Evolutionary conservation across 2,888 invertebrate species (phyloP).

Genomic region (Cyclophora albipunctata): DNA sequence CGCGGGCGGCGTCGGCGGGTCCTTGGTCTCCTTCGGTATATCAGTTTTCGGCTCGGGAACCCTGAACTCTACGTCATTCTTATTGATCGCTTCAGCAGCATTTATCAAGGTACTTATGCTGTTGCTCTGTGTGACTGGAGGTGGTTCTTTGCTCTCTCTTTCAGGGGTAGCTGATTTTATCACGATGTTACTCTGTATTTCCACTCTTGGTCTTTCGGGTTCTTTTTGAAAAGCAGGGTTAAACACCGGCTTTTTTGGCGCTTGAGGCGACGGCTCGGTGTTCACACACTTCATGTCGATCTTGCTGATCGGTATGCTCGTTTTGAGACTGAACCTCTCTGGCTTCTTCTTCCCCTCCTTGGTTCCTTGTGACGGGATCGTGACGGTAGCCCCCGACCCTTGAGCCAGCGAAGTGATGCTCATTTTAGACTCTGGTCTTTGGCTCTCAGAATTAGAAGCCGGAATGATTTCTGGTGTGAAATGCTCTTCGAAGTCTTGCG

Average conservation of each 20-base stretch:
- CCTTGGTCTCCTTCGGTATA: constrained; percentile 31
- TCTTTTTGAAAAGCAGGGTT: constrained; percentile 31
- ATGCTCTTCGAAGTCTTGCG: constrained; percentile 59
- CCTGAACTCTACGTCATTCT: constrained; percentile 45
- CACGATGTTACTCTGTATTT: constrained; percentile 63
- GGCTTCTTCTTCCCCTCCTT: constrained; percentile 52
- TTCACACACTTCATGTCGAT: constrained; percentile 63
- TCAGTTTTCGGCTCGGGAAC: constrained; percentile 42
- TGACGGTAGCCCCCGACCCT: constrained; percentile 48
- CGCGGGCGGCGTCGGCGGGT: constrained; percentile 16
- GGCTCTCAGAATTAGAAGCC: constrained; percentile 29
- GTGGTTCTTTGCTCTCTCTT: constrained; percentile 26
- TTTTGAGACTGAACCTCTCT: constrained; percentile 63
- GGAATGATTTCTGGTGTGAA: constrained; percentile 53
- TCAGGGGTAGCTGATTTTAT: constrained; percentile 53
- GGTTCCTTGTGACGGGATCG: constrained; percentile 21
- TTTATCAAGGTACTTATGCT: constrained; percentile 51
- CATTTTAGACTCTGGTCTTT: constrained; percentile 42
- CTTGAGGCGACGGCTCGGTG: constrained; percentile 14
- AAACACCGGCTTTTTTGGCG: constrained; percentile 25
- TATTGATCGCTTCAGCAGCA: constrained; percentile 54
- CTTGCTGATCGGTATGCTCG: constrained; percentile 68
- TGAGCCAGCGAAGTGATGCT: constrained; percentile 49
- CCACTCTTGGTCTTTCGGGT: constrained; percentile 36
- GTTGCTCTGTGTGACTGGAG: constrained; percentile 19